phyloP scores from a whole-genome alignment of 2,113 vertebrate species.

The Pterophyllum scalare region DNA sequence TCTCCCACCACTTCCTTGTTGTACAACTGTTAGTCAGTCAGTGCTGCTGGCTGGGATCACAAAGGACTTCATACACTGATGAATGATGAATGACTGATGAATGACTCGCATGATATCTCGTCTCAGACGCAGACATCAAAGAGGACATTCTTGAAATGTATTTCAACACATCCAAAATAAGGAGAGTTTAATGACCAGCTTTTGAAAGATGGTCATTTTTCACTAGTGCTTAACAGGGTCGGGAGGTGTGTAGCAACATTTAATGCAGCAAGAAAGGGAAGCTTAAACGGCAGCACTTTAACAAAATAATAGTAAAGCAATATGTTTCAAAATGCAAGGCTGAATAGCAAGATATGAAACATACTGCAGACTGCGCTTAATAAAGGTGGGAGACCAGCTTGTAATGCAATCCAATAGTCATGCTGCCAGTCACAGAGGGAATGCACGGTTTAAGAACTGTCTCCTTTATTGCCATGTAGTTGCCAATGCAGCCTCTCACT shows the following conservation, averaged over 20 bases:
- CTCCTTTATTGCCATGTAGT: too few relatives aligned
- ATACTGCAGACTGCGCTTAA: neutral
- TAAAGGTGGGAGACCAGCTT: neutral
- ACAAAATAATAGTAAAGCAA: neutral
- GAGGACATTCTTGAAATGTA: neutral
- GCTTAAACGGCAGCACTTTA: neutral
- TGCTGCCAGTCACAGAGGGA: too few relatives aligned
- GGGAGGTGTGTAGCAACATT: neutral
- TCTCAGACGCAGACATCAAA: neutral
- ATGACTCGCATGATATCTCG: neutral
- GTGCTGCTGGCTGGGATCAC: constrained; percentile 46
- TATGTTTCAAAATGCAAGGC: neutral
- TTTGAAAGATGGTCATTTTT: neutral
- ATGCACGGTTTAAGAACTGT: too few relatives aligned
- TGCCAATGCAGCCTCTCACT: too few relatives aligned
- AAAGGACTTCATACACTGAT: constrained; percentile 32
- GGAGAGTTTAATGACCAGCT: neutral
- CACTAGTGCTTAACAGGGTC: neutral
- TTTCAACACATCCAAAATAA: constrained; percentile 10
- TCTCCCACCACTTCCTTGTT: constrained; percentile 47
- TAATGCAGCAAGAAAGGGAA: neutral
- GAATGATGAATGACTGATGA: constrained; percentile 18
- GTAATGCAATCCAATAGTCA: neutral
- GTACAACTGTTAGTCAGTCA: constrained; percentile 13
- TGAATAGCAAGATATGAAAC: neutral